phyloP scores from a whole-genome alignment of 1,140 invertebrate genomes.

The Drosophila ironensis region DNA sequence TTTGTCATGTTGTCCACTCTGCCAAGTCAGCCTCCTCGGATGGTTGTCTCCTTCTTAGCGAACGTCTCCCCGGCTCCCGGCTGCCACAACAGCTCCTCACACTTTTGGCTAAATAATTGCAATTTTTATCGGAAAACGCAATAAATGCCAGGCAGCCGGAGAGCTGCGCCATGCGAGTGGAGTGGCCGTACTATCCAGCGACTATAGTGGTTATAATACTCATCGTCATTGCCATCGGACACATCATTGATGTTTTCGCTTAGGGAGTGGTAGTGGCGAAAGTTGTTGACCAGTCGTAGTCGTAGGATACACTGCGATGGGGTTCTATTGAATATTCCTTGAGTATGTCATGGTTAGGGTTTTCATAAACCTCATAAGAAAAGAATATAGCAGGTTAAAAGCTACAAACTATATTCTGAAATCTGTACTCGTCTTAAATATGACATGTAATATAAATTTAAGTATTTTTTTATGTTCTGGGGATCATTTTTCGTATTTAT shows the following conservation, averaged over 20 bases:
- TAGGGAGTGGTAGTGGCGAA: constrained; percentile 11
- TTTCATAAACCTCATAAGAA: too few relatives aligned
- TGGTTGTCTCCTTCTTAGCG: constrained; percentile 7
- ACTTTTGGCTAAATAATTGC: constrained; percentile 75
- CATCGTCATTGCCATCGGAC: constrained; percentile 56
- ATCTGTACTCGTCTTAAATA: too few relatives aligned
- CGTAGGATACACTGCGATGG: not conserved
- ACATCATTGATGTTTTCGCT: constrained; percentile 45
- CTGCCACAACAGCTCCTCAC: constrained; percentile 10
- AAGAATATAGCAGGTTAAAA: too few relatives aligned
- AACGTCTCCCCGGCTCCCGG: not conserved
- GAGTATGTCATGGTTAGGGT: not conserved
- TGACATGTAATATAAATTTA: too few relatives aligned
- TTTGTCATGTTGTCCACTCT: constrained; percentile 68
- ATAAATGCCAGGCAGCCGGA: constrained; percentile 58
- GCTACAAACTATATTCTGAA: too few relatives aligned
- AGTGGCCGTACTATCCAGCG: constrained; percentile 38
- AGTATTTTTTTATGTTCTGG: too few relatives aligned
- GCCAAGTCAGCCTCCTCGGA: constrained; percentile 20
- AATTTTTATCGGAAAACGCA: constrained; percentile 72
- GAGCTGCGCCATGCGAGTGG: too few relatives aligned
- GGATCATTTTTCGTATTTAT: too few relatives aligned
- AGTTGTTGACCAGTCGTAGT: constrained; percentile 27
- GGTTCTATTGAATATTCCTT: not conserved
- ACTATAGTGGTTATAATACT: constrained; percentile 63